Evolutionary conservation across 30 jellyfish, hydroid and myxozoan species (phyloP), one percentile per base, ranked within the genome.

Genomic region (Cassiopea xamachana): DNA sequence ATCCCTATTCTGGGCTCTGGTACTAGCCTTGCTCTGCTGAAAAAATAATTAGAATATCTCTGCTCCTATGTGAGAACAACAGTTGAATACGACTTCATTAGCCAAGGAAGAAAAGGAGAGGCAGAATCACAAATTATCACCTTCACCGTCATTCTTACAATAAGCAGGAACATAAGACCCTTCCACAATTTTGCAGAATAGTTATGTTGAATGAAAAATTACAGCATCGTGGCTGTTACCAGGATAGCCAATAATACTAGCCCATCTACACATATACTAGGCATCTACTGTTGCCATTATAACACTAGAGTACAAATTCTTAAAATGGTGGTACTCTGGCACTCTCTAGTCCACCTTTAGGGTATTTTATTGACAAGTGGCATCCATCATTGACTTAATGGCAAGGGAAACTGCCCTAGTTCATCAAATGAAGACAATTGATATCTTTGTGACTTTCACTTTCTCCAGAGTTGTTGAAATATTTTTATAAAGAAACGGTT

Each of bases 191-290:
- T 43, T 75, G 51, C n/a, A 18, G 79, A 51, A 86, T 73, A 86
- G 60, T 10, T 87, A 76, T 87, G 90, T 60, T 77, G 89, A 87
- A 76, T 75, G 83, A 90, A 87, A 87, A 61, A 87, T 87, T 14
- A 87, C 67, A 13, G 94, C 80, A 69, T 87, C 94, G 47, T 87
- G 94, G 84, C 88, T 58, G 76, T 87, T 87, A 16, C 94, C 90
- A 49, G 94, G 94, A 68, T n/a, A 87, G n/a, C 94, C 94, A 64
- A 90, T 27, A 27, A 27, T 72, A 64, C 90, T 87, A 55, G 89
- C 94, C 94, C 90, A 87, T 75, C 61, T 64, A 64, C 75, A 87
- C 69, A 90, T 76, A 58, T 77, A 7, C 44, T 77, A 55, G 44
- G 94, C 94, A 87, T 87, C 90, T 60, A 87, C 93, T 14, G 73